Base-by-base conservation (phyloP, 53 echinoderm and acorn worm genomes). In the Hippasteria phrygiana region DNA sequence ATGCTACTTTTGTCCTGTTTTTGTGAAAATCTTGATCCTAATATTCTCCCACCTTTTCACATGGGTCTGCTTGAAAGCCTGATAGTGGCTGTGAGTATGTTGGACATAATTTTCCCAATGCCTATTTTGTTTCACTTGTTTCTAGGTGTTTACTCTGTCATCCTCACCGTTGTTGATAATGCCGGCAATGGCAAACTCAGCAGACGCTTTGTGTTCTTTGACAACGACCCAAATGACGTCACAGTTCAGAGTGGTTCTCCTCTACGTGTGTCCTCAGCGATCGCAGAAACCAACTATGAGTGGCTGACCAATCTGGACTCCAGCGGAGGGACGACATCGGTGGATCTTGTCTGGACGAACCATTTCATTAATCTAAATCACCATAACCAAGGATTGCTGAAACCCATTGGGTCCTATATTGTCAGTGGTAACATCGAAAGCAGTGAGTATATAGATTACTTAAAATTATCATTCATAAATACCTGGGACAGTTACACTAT, bases 131-230 rank as follows among this genome's bases (percentile, higher is more conserved):
- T n/a, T n/a, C n/a, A n/a, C n/a, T n/a, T n/a, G n/a, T n/a, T n/a
- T n/a, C n/a, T 22, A 59, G 59, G 59, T 24, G 59, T 59, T 12
- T 59, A 59, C 59, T 59, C 59, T 26, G 8, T 59, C 59, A 59
- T 92, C 3, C 48, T 92, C 11, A 45, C 62, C 17, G 83, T 56
- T 11, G 71, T 80, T 43, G 92, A 92, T 50, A 71, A 59, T 27
- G 87, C 83, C 27, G 88, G 54, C 20, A 92, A 92, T 35, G 5
- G 41, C 29, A 62, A 48, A 27, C 55, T 82, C 26, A 80, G 80
- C 36, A 32, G 92, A 54, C 88, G 88, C 13, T 92, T 92, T 43
- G 64, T 92, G 18, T 72, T 88, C 18, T 82, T 88, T 63, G 88
- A 88, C 40, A 71, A 78, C 45, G 88, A 74, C 63, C 39, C 71